Evolutionary conservation across 2,888 invertebrate species (phyloP).

Genomic region (Chrysolina oricalcia): DNA sequence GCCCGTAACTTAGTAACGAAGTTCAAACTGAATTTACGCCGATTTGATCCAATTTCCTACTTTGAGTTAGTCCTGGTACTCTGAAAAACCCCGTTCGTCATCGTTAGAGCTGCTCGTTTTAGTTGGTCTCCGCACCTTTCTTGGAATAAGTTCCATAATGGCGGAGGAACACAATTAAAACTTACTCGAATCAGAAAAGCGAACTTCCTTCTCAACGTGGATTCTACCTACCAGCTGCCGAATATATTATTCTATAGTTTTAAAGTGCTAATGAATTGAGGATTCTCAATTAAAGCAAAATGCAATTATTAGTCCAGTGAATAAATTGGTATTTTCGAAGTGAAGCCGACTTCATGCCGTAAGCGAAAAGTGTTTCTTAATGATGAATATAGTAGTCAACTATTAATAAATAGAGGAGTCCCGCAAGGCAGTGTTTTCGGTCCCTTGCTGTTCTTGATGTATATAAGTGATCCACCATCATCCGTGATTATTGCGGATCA

Average conservation of each 20-base stretch:
- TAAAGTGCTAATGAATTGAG: not conserved
- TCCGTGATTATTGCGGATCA: too few relatives aligned
- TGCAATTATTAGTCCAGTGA: not conserved
- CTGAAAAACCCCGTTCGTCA: not conserved
- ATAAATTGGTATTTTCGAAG: not conserved
- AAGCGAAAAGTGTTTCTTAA: too few relatives aligned
- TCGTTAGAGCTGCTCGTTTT: not conserved
- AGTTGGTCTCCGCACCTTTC: not conserved
- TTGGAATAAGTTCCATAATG: not conserved
- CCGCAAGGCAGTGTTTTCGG: too few relatives aligned
- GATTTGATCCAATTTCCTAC: not conserved
- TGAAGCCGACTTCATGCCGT: too few relatives aligned
- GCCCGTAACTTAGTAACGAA: too few relatives aligned
- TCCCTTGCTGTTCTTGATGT: too few relatives aligned
- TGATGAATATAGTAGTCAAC: too few relatives aligned
- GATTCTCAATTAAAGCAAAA: not conserved
- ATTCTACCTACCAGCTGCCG: slow-evolving; percentile 9
- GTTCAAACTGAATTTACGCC: not conserved
- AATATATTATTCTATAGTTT: slow-evolving; percentile 28
- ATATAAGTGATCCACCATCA: too few relatives aligned
- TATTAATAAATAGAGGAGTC: too few relatives aligned
- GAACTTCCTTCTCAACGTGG: not conserved
- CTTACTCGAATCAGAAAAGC: not conserved
- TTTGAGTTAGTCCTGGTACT: not conserved
- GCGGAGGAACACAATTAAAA: slow-evolving; percentile 15